These are phyloP conservation scores for Anoura caudifer DNA, from an alignment of 2,113 vertebrate genomes.

Conservation along the genomic window DNA sequence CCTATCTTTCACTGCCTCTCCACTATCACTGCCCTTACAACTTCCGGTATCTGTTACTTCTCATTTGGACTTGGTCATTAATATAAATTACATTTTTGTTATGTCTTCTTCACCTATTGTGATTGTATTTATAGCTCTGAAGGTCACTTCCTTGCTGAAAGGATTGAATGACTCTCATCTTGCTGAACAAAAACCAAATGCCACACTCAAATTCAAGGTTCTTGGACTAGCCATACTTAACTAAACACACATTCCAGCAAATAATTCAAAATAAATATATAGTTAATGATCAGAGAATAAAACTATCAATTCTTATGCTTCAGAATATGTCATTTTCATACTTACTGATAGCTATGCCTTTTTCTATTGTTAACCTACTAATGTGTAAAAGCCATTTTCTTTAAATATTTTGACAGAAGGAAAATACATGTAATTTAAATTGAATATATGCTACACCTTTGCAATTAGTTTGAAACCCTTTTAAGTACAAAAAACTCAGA, in stretches of 20 bases:
- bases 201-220: neutral
- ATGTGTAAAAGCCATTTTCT: conserved; percentile 4
- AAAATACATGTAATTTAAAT: conserved; percentile 15
- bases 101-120: conserved; percentile 6
- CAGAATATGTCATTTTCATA: neutral
- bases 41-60: neutral
- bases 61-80: conserved; percentile 2
- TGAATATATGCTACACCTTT: neutral
- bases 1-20: neutral
- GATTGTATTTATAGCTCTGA: conserved; percentile 35
- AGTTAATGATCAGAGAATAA: neutral
- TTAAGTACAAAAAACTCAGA: conserved; percentile 7
- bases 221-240: neutral
- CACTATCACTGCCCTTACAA: neutral
- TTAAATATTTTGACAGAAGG: conserved; percentile 14
- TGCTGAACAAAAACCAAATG: neutral
- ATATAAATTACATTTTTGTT: conserved; percentile 26
- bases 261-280: conserved; percentile 4
- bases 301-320: conserved; percentile 14
- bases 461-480: neutral
- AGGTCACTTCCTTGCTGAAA: conserved; percentile 34
- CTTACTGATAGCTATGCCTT: neutral
- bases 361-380: neutral
- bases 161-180: conserved; percentile 22
- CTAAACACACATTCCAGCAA: neutral